These are phyloP conservation scores for Drosophila infuscata DNA, from an alignment of 2,888 invertebrate genomes.

Conservation along the genomic window DNA sequence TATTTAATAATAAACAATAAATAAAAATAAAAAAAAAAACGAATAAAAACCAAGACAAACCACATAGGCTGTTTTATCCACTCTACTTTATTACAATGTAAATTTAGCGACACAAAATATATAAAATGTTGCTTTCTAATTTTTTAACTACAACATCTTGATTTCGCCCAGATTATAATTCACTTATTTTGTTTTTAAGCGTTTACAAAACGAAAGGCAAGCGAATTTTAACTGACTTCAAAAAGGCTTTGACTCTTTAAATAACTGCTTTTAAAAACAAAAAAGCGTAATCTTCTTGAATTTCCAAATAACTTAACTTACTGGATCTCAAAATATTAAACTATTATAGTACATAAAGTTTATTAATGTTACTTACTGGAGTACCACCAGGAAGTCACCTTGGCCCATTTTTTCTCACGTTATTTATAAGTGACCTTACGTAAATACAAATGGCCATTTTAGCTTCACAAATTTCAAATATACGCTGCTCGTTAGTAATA, in stretches of 20 bases:
- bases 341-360: background rate
- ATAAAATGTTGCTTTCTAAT: background rate
- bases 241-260: background rate
- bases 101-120: background rate
- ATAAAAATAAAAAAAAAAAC: conserved; percentile 9
- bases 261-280: background rate
- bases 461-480: no score
- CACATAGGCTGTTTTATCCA: background rate
- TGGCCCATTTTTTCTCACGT: no score
- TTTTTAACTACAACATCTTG: background rate
- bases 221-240: background rate
- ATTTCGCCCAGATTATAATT: background rate
- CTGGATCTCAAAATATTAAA: background rate
- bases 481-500: background rate
- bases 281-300: background rate
- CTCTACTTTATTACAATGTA: background rate
- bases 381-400: background rate
- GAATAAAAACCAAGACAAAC: background rate
- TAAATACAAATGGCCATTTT: no score
- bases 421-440: no score
- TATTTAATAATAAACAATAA: conserved; percentile 67
- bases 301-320: background rate
- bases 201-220: background rate
- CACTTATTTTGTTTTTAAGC: no score
- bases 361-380: background rate